phyloP scores from a whole-genome alignment of 2,797 vertebrate species.

The Poecile montanus region DNA sequence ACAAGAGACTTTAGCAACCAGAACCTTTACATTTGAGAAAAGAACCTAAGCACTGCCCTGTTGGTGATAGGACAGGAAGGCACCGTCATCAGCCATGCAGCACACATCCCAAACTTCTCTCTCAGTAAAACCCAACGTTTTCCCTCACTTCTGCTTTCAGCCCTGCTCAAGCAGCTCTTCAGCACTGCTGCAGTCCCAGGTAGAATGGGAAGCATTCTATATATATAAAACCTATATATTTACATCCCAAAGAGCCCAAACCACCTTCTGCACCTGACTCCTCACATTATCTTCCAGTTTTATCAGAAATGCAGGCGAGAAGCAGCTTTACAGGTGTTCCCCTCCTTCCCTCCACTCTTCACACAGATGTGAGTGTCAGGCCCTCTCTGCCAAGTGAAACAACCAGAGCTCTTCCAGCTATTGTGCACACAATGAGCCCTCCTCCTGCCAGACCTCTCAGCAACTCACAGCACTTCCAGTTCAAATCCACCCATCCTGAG shows the following conservation, averaged over 20 bases:
- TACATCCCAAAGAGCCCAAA: accelerated
- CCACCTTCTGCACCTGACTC: background rate
- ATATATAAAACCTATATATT: too few relatives aligned
- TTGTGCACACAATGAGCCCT: background rate
- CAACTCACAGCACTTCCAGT: background rate
- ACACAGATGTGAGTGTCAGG: background rate
- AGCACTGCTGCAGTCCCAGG: background rate
- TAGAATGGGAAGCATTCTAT: accelerated
- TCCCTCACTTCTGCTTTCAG: background rate
- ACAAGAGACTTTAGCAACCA: background rate
- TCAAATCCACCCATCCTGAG: background rate
- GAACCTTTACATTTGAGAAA: background rate
- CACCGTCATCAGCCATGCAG: accelerated
- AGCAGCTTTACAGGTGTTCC: background rate
- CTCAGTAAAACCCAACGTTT: background rate
- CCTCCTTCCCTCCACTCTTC: background rate
- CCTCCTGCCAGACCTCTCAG: background rate
- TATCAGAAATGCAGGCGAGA: background rate
- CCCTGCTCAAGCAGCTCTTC: background rate
- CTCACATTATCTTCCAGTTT: background rate
- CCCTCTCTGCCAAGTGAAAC: background rate
- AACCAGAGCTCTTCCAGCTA: background rate
- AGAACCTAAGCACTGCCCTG: background rate
- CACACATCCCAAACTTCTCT: background rate
- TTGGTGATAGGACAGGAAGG: background rate